Base-by-base conservation (phyloP, 2,888 invertebrate genomes). In the Zaprionus lineosus region DNA sequence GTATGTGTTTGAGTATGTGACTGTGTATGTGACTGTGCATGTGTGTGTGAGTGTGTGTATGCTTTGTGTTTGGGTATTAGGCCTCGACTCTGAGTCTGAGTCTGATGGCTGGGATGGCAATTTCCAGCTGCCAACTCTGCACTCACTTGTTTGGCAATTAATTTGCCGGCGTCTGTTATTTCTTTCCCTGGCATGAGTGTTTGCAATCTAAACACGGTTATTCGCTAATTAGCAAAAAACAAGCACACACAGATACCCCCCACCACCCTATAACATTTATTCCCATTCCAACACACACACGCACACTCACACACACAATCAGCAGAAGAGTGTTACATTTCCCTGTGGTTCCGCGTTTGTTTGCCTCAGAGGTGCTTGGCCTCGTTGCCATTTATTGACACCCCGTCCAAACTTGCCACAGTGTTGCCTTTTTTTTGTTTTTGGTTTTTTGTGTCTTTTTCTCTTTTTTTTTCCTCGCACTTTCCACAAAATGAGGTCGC, bases 121-220 rank as follows among this genome's bases (percentile, higher is more conserved):
- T 74, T 81, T 78, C 60, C 81, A 82, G 68, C 74, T 78, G 82
- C 72, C 69, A 78, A 78, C 78, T 74, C 69, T 68, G 82, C 78
- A 79, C 81, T 79, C 81, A 82, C 81, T 82, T 82, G 81, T 82
- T 82, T 82, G 81, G 79, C 81, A 82, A 82, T 82, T 82, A 82
- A 82, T 82, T 81, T 78, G 76, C 63, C 75, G 76, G 69, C 74
- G 74, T 79, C 77, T 79, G 77, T 79, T 78, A 76, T 78, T 78
- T 75, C 78, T 79, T 79, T 61, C 41, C 41, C 72, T 67, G 81
- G 69, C 82, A 77, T 86, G 79, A 86, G 86, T 86, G 86, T 81
- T 82, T 76, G 79, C 86, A 86, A 86, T 86, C 84, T 86, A 86
- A 86, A 86, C 84, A 85, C 77, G 85, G 86, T 86, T 86, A 86